A percentile compares a stretch with the other conserved stretches of the same genome.
These are phyloP conservation scores for Drosophila putrida DNA, from an alignment of 2,888 invertebrate genomes.

Conservation along the genomic window DNA sequence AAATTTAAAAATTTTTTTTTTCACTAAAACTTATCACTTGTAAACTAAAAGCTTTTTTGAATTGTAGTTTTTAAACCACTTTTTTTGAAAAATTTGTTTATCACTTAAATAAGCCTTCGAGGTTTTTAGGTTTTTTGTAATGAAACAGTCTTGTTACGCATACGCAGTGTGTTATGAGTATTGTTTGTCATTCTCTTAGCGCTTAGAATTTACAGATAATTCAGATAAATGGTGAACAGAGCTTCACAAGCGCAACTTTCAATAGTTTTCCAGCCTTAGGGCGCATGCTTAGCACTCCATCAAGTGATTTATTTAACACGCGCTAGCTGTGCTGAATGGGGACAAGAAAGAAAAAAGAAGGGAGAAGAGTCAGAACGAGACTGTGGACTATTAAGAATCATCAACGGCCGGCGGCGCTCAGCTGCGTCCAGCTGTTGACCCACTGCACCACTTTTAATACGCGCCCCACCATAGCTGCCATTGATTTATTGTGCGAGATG, in stretches of 20 bases:
- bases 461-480: slow-evolving; percentile 47
- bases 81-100: background rate
- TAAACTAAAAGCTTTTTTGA: no score
- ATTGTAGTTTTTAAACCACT: no score
- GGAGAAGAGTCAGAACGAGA: slow-evolving; percentile 19
- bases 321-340: background rate
- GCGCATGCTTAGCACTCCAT: slow-evolving; percentile 70
- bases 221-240: slow-evolving; percentile 31
- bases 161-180: slow-evolving; percentile 26
- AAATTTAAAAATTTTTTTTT: no score
- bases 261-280: slow-evolving; percentile 52
- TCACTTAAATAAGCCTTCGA: background rate
- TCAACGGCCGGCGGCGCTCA: slow-evolving; percentile 53
- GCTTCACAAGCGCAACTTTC: slow-evolving; percentile 27
- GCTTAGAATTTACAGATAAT: slow-evolving; percentile 12
- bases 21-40: no score
- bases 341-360: slow-evolving; percentile 19
- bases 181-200: slow-evolving; percentile 18
- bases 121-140: background rate
- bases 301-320: slow-evolving; percentile 80
- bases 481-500: slow-evolving; percentile 72
- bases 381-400: slow-evolving; percentile 67
- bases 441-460: slow-evolving; percentile 77
- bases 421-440: slow-evolving; percentile 74
- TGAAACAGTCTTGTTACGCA: slow-evolving; percentile 13